Percentiles rank a stretch among this genome's conserved stretches.
Conservation (phyloP, 2,113 vertebrate genomes). For the Budorcas taxicolor region DNA sequence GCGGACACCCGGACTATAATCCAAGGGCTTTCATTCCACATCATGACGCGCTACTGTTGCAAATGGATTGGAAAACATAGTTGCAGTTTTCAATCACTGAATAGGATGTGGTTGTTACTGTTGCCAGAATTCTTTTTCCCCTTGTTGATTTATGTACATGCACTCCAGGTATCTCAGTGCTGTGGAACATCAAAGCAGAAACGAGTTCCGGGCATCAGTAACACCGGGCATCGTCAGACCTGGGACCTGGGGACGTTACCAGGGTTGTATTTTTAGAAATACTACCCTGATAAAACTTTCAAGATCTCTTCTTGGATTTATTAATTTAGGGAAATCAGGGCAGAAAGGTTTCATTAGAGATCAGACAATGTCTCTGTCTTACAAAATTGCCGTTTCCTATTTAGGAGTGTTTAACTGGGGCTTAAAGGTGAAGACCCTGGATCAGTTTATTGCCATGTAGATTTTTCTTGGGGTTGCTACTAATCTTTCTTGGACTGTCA, state of each 20-base stretch:
- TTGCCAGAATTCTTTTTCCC: constrained; percentile 17
- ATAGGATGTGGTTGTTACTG: constrained; percentile 23
- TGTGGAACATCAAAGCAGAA: neutral
- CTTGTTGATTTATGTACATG: constrained; percentile 14
- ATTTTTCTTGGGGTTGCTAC: neutral
- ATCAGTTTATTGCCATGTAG: neutral
- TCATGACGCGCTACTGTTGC: neutral
- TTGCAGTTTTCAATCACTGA: constrained; percentile 55
- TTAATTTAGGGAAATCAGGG: neutral
- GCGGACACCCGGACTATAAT: neutral
- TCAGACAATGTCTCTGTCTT: neutral
- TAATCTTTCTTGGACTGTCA: neutral
- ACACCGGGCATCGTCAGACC: neutral
- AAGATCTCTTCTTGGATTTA: constrained; percentile 15
- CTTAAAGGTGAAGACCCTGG: neutral
- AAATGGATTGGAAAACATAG: constrained; percentile 51
- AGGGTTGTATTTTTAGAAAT: neutral
- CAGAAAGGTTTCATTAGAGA: neutral
- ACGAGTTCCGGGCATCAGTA: neutral
- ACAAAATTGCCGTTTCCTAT: neutral
- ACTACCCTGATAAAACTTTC: constrained; percentile 8
- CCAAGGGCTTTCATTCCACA: constrained; percentile 24
- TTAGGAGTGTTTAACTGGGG: neutral
- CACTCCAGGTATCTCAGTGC: neutral
- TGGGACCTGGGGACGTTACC: neutral